Percentiles rank a stretch among this genome's conserved stretches.
Conservation (phyloP, 2,888 invertebrate genomes). For the Rotaria sp. region DNA sequence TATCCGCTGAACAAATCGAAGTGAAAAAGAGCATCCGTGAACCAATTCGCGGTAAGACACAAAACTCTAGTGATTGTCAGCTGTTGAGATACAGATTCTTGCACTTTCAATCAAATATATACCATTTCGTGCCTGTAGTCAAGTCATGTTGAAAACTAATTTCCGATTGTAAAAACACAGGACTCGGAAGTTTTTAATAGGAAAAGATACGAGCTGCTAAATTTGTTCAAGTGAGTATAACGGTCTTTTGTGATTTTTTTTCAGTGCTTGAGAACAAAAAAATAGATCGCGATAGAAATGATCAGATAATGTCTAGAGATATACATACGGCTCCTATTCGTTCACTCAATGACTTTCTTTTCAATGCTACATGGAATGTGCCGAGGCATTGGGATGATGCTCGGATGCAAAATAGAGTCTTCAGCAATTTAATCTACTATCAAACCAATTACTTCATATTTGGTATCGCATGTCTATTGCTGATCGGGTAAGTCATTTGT, state of each 20-base stretch:
- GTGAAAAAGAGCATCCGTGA: background rate
- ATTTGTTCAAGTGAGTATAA: too few species aligned
- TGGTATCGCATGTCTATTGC: background rate
- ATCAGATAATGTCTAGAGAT: background rate
- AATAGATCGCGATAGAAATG: background rate
- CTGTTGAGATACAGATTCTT: too few species aligned
- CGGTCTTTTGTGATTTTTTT: background rate
- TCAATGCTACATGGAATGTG: background rate
- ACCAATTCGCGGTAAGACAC: background rate
- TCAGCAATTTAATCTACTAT: background rate
- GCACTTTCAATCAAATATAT: too few species aligned
- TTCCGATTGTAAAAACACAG: too few species aligned
- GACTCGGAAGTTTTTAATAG: too few species aligned
- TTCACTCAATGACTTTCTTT: background rate
- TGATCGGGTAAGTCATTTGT: background rate
- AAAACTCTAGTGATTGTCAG: background rate
- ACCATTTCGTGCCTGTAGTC: too few species aligned
- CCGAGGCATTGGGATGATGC: background rate
- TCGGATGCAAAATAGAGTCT: background rate
- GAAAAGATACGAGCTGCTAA: too few species aligned
- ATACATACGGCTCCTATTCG: background rate
- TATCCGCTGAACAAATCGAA: background rate
- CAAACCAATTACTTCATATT: background rate
- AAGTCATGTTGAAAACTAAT: too few species aligned
- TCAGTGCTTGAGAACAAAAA: background rate